Evolutionary conservation across 2,888 invertebrate species (phyloP), one percentile per base, ranked within the genome.

Genomic region (Lithosia quadra): DNA sequence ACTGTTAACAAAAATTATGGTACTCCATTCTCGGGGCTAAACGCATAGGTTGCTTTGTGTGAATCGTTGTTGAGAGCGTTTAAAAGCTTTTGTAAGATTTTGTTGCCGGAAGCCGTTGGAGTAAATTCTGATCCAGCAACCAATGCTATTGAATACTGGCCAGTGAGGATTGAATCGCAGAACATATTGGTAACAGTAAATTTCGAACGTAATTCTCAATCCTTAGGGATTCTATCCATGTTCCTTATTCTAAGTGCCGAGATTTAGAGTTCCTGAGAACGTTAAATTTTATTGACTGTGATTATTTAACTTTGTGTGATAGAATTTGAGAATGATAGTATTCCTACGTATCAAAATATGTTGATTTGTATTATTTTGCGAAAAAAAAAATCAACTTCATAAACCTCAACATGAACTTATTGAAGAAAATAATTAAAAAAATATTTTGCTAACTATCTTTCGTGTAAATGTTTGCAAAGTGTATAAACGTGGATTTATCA

Each of bases 1-100:
- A 87, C 87, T 84, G 85, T 87, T 85, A 84, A 77, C 77, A 82
- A 84, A 88, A 90, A 86, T 89, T 86, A 90, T 87, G 82, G 84
- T 82, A 74, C 82, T 79, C 77, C 68, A 75, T 77, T 77, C 73
- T 71, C 59, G 73, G 73, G 78, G 77, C 80, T 79, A 74, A 86
- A 83, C 81, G 77, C 86, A 85, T 86, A 81, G 84, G 81, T 85
- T 84, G 69, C 76, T 63, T 82, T 82, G 78, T 76, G 77, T 78
- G 81, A 82, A 82, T 75, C 74, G 73, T 75, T 77, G 79, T 80
- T 72, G 76, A 84, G 83, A 85, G 82, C 80, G 84, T 87, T 87
- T 85, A 86, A 88, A 88, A 85, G 86, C 86, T 86, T 84, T 82
- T 80, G 76, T 81, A 76, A 80, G 81, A 84, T 84, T 82, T 78